These are phyloP conservation scores for Spatula versicolor DNA, from an alignment of 2,797 vertebrate species.

Conservation along the genomic window DNA sequence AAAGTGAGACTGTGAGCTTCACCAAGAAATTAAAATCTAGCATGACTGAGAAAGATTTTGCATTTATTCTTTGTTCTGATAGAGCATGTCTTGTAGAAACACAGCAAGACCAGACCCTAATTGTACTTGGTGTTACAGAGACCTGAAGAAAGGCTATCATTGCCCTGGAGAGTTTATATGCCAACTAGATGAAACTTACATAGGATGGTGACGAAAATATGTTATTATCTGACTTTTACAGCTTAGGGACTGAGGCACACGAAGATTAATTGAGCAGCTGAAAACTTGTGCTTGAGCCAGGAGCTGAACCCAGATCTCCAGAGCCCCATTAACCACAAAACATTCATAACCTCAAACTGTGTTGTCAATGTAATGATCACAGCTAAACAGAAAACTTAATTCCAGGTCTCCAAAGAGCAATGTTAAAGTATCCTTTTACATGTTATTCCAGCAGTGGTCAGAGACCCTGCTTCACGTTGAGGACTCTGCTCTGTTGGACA, in stretches of 20 bases:
- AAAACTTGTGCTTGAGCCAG: background rate
- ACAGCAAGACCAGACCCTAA: background rate
- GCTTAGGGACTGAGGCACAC: background rate
- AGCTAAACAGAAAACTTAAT: slow-evolving; percentile 32
- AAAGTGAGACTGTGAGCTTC: background rate
- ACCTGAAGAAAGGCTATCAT: background rate
- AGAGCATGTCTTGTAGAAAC: background rate
- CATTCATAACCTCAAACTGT: slow-evolving; percentile 15
- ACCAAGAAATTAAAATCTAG: background rate
- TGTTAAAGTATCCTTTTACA: background rate
- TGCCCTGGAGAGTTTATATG: background rate
- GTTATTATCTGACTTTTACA: background rate
- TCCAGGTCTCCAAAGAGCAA: slow-evolving; percentile 1
- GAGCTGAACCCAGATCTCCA: slow-evolving; percentile 14
- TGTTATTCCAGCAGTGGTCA: background rate
- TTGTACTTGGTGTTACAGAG: background rate
- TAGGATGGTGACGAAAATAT: background rate
- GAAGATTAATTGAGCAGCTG: background rate
- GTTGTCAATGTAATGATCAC: slow-evolving; percentile 9
- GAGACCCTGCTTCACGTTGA: background rate
- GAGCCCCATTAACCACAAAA: slow-evolving; percentile 21
- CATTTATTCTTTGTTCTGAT: background rate
- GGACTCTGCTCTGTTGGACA: background rate
- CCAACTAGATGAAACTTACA: background rate
- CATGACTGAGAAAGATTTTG: background rate